A percentile compares a stretch with the other conserved stretches of the same genome.
Conservation (phyloP, 2,888 invertebrate species). For the Eupeodes luniger region DNA sequence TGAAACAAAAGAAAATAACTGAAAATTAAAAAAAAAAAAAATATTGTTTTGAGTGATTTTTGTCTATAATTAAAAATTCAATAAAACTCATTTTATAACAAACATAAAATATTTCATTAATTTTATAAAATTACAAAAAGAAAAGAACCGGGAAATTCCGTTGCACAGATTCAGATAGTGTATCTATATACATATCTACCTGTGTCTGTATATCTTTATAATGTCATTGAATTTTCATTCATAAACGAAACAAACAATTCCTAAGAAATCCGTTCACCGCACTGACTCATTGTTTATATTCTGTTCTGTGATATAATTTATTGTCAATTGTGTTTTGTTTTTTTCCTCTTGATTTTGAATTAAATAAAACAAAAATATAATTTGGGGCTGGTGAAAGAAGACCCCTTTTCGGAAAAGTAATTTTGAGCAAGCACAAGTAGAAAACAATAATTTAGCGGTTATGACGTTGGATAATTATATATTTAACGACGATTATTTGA, state of each 20-base stretch:
- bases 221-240: conserved; percentile 63
- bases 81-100: background rate
- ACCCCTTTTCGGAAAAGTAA: conserved; percentile 1
- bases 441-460: conserved; percentile 51
- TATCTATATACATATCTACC: background rate
- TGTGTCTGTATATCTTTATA: conserved; percentile 46
- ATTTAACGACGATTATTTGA: conserved; percentile 81
- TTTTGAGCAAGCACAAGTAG: conserved; percentile 59
- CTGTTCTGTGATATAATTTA: conserved; percentile 71
- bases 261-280: conserved; percentile 52
- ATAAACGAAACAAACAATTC: conserved; percentile 74
- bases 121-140: background rate
- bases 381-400: conserved; percentile 33
- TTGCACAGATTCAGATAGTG: conserved; percentile 22
- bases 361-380: background rate
- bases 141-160: conserved; percentile 65
- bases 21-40: conserved; percentile 6
- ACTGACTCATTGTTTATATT: conserved; percentile 75
- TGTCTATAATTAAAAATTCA: background rate
- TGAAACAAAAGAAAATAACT: conserved; percentile 23
- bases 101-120: background rate
- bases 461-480: conserved; percentile 83
- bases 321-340: conserved; percentile 59
- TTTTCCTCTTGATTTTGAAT: background rate
- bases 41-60: background rate